A percentile compares a stretch with the other conserved stretches of the same genome.
phyloP scores from a whole-genome alignment of 2,888 invertebrate species.

The Megastigmus dorsalis region DNA sequence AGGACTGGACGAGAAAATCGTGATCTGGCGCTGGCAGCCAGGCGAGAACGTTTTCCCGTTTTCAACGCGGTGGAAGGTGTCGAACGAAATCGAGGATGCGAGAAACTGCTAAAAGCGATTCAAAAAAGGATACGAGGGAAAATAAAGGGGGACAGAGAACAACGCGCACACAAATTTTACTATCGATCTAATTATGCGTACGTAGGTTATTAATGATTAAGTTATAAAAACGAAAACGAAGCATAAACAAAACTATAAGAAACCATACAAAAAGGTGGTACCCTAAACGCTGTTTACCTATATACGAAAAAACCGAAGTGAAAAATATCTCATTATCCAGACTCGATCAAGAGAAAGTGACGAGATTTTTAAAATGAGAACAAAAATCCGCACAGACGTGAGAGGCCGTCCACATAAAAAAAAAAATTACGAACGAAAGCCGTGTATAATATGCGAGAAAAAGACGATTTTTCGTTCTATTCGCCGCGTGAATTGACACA shows the following conservation, averaged over 20 bases:
- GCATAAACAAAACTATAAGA: not conserved
- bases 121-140: not conserved
- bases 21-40: slow-evolving; percentile 56
- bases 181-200: slow-evolving; percentile 33
- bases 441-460: not conserved
- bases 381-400: slow-evolving; percentile 42
- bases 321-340: not conserved
- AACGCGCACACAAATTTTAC: slow-evolving; percentile 47
- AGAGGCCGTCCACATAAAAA: slow-evolving; percentile 51
- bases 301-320: not conserved
- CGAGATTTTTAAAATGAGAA: not conserved
- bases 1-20: not conserved
- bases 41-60: slow-evolving; percentile 38
- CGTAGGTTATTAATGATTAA: slow-evolving; percentile 17
- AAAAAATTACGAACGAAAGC: not conserved
- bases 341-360: slow-evolving; percentile 32
- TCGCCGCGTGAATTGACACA: not conserved
- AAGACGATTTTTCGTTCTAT: not conserved
- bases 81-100: not conserved
- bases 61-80: not conserved
- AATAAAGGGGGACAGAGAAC: not conserved
- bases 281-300: too few species aligned
- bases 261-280: too few species aligned
- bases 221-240: not conserved
- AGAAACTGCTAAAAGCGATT: not conserved